Evolutionary conservation across 2,888 invertebrate genomes (phyloP), one percentile per base, ranked within the genome.

Genomic region (Pachliopta kotzebuea): DNA sequence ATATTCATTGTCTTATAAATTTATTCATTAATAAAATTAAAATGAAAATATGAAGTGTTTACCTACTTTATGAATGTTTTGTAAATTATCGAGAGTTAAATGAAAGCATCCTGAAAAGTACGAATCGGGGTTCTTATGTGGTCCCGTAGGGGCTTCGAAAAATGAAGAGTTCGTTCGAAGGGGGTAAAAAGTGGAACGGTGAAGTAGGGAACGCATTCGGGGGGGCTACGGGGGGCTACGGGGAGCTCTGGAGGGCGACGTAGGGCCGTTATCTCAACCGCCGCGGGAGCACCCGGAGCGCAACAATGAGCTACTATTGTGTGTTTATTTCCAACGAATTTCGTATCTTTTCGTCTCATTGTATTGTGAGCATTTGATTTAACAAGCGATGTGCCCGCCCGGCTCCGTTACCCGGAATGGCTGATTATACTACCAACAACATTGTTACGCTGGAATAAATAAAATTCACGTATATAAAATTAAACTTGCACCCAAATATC

Each of bases 301-400:
- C 57, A 17, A 58, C 66, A 61, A 56, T 58, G 65, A 63, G 49
- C 67, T 50, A 49, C 68, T 59, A 67, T 68, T 69, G 67, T 70
- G 67, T 66, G 42, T 69, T 65, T 65, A 62, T 66, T 62, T 58
- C 56, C 56, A 65, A 63, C 53, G 60, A 55, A 61, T 67, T 57
- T 56, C 20, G 65, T 68, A 69, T 68, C 69, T 68, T 69, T 69
- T 64, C 68, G 63, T 63, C 62, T 67, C 69, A 67, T 68, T 65
- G 65, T 65, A 52, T 57, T 56, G 60, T 56, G 57, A 57, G 57
- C 65, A 54, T 65, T 57, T 65, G 65, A 65, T 65, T 61, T 61
- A 61, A 61, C 65, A 65, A 61, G 65, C 65, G 53, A 42, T 49
- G 52, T 24, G 53, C 52, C 26, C 20, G 20, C 57, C 31, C 63